Evolutionary conservation across 2,113 vertebrate species (phyloP).

Genomic region (Ophiodon elongatus): DNA sequence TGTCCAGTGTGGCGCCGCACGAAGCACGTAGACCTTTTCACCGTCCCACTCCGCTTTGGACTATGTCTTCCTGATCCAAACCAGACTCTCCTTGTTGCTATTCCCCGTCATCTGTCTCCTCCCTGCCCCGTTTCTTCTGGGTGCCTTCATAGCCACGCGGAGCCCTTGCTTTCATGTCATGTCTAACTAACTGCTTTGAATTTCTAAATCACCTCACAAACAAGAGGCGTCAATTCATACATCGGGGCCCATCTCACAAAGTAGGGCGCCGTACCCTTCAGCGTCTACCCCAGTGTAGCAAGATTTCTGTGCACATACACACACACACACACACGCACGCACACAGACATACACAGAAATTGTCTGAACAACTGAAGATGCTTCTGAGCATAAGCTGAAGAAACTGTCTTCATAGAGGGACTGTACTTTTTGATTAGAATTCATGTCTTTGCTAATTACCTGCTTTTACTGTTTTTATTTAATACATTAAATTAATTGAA

Average conservation of each 20-base stretch:
- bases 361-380: slow-evolving; percentile 1
- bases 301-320: background rate
- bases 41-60: slow-evolving; percentile 6
- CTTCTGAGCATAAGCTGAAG: background rate
- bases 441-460: background rate
- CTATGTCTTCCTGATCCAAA: background rate
- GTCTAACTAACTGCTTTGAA: background rate
- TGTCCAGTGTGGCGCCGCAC: slow-evolving; percentile 11
- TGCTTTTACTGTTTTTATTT: background rate
- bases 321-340: background rate
- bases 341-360: background rate
- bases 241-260: background rate
- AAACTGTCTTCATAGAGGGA: background rate
- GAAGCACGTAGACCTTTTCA: slow-evolving; percentile 6
- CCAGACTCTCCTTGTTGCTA: background rate
- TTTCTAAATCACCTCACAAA: slow-evolving; percentile 1
- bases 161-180: background rate
- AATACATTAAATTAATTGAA: background rate
- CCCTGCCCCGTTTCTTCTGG: background rate
- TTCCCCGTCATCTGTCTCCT: slow-evolving; percentile 28
- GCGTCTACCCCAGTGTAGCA: background rate
- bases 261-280: background rate
- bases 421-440: background rate
- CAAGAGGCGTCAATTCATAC: background rate
- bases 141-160: slow-evolving; percentile 13